These are phyloP conservation scores for Drosophila monieri DNA, from an alignment of 2,888 invertebrate species.

Conservation along the genomic window DNA sequence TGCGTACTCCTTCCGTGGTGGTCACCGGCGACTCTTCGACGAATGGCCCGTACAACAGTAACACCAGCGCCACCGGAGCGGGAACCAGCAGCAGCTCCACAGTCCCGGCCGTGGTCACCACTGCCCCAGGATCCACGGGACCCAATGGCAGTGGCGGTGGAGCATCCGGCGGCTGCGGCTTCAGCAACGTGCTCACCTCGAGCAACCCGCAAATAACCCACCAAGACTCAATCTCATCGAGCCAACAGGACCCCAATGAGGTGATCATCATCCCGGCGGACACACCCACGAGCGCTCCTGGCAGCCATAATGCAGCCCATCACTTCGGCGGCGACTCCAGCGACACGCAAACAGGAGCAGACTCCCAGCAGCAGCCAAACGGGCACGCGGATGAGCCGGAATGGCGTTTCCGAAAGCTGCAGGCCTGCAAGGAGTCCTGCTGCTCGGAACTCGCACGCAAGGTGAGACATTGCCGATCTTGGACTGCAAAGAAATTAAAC, in stretches of 20 bases:
- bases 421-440: conserved; percentile 89
- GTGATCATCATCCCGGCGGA: conserved; percentile 82
- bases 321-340: conserved; percentile 66
- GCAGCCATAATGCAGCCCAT: conserved; percentile 61
- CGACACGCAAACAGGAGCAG: conserved; percentile 56
- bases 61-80: conserved; percentile 46
- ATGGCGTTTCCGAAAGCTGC: conserved; percentile 79
- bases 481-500: too few species aligned
- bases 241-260: conserved; percentile 86
- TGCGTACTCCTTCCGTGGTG: conserved; percentile 88
- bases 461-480: conserved; percentile 83
- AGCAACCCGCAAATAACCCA: conserved; percentile 85
- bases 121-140: conserved; percentile 78
- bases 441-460: conserved; percentile 93
- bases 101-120: conserved; percentile 86
- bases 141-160: conserved; percentile 33
- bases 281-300: conserved; percentile 65
- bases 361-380: conserved; percentile 63
- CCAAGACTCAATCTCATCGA: conserved; percentile 86
- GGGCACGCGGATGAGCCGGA: conserved; percentile 72
- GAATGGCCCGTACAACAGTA: conserved; percentile 83
- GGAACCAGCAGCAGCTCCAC: conserved; percentile 30
- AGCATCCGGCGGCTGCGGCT: conserved; percentile 72
- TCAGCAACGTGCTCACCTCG: conserved; percentile 84
- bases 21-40: conserved; percentile 87